Evolutionary conservation across 2,113 vertebrate genomes (phyloP).

Genomic region (Carettochelys insculpta): DNA sequence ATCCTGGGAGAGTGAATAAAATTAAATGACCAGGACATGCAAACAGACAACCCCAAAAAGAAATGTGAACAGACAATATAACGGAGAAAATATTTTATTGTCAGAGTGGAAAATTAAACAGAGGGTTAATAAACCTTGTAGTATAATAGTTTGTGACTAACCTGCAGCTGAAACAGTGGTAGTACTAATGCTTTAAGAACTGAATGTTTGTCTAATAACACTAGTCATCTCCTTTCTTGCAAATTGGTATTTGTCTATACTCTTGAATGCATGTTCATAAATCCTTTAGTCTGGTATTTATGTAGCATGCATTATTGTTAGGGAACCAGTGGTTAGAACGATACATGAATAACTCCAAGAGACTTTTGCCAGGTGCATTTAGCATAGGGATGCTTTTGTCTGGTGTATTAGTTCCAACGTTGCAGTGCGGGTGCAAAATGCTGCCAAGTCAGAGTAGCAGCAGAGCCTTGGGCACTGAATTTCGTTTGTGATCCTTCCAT

Average conservation of each 20-base stretch:
- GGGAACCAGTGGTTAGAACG: neutral
- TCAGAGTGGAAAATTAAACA: neutral
- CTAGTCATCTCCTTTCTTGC: neutral
- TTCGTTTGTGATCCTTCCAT: neutral
- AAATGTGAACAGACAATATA: neutral
- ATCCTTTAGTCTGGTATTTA: neutral
- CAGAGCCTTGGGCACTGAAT: neutral
- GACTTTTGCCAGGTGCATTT: neutral
- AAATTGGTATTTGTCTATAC: neutral
- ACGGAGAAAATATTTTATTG: neutral
- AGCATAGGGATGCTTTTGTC: neutral
- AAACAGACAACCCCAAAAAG: neutral
- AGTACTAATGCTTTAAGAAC: neutral
- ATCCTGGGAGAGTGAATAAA: neutral
- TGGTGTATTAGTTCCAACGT: neutral
- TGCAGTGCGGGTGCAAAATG: neutral
- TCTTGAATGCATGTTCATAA: neutral
- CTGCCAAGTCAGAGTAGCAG: neutral
- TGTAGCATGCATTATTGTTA: neutral
- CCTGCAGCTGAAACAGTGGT: neutral
- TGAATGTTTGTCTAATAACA: neutral
- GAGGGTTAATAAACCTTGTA: neutral
- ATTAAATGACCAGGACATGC: slow-evolving; percentile 9
- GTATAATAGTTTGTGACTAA: neutral
- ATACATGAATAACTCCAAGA: neutral